Evolutionary conservation across 2,113 vertebrate species (phyloP), one percentile per base, ranked within the genome.

Genomic region (Rhinogobius similis): DNA sequence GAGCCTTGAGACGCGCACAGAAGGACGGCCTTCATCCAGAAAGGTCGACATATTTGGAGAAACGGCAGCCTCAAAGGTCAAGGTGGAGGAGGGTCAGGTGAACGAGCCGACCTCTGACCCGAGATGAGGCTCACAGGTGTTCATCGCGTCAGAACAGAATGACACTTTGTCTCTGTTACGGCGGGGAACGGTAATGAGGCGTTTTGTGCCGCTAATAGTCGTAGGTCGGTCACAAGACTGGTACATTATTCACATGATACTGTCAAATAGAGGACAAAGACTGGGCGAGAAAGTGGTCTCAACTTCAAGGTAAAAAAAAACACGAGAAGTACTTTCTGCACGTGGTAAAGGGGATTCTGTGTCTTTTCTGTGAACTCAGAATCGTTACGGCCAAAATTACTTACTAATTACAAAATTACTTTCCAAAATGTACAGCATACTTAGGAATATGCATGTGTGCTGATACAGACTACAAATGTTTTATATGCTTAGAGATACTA

Each of bases 221-320:
- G 36, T 21, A 43, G 41, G 55, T 62, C 71, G 62, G 24, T 14
- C 50, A 1, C 46, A 41, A 41, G 59, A 65, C 72, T 65, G 61
- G 11, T 18, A 71, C 56, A 70, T 70, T 24, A 18, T 55, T 70
- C 74, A 74, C 58, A 73, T 52, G 52, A 71, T 64, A 41, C 24
- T 59, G 61, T 18, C 10, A 61, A 50, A 10, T 20, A 24, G 41
- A 59, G 36, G 29, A 62, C 11, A 52, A 55, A 72, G 65, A 38
- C 66, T 24, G 62, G 4, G 20, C 27, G 62, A 18, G 27, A 20
- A 20, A 36, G 52, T 27, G 11, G 24, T 41, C 58, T 8, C 10
- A 1, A 5, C 53, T 58, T 29, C 10, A 10, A 21, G 18, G 18
- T 48, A 20, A n/a, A 27, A n/a, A 27, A 29, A 20, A 1, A 29